phyloP scores from a whole-genome alignment of 2,797 vertebrate genomes.

The Knipowitschia caucasica region DNA sequence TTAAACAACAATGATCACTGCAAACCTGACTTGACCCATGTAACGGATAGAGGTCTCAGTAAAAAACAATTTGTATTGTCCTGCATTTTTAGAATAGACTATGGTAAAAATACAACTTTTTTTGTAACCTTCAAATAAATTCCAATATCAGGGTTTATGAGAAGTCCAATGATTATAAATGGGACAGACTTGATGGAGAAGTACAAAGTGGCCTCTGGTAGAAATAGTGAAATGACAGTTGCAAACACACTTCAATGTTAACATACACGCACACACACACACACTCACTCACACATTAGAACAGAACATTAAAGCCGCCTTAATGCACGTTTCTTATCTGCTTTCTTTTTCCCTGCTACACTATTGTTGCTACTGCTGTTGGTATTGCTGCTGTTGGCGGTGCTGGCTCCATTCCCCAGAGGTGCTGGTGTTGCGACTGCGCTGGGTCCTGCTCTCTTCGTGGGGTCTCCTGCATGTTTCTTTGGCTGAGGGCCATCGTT shows the following conservation, averaged over 20 bases:
- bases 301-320: conserved; percentile 83
- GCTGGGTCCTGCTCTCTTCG: conserved; percentile 69
- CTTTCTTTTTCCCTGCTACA: conserved; percentile 87
- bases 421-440: conserved; percentile 59
- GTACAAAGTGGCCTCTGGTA: conserved; percentile 60
- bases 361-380: conserved; percentile 74
- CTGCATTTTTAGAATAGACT: conserved; percentile 27
- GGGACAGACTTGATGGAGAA: conserved; percentile 37
- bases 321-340: conserved; percentile 90
- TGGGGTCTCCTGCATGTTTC: conserved; percentile 81
- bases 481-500: conserved; percentile 80
- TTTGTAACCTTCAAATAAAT: conserved; percentile 33
- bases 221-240: conserved; percentile 54
- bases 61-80: conserved; percentile 23
- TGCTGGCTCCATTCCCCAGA: conserved; percentile 70
- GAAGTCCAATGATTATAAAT: conserved; percentile 35
- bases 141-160: conserved; percentile 39
- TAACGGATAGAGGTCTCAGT: conserved; percentile 32
- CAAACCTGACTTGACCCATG: conserved; percentile 9
- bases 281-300: conserved; percentile 31
- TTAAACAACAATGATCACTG: conserved; percentile 34
- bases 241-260: conserved; percentile 74
- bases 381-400: conserved; percentile 53
- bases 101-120: conserved; percentile 30
- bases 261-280: conserved; percentile 61